Evolutionary conservation across 2,113 vertebrate genomes (phyloP).

Genomic region (Thalassarche chlororhynchos): DNA sequence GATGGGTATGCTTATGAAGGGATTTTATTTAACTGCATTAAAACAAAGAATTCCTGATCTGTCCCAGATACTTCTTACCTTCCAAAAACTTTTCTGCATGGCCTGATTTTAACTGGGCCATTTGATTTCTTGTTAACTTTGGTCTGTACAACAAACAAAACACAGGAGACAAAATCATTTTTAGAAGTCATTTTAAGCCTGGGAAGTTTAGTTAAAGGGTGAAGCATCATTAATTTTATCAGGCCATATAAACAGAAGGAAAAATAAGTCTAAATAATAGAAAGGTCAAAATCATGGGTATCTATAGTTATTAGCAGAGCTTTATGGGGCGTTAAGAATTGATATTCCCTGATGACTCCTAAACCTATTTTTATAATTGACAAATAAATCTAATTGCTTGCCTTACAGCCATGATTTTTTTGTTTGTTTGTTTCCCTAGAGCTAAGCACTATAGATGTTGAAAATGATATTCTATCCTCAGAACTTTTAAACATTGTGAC

Average conservation of each 20-base stretch:
- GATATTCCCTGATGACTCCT: background rate
- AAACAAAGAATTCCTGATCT: background rate
- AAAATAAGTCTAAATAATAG: conserved; percentile 17
- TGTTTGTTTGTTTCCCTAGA: background rate
- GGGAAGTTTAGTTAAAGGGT: background rate
- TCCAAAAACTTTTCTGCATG: background rate
- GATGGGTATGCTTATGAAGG: background rate
- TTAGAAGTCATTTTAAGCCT: background rate
- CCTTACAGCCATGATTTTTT: background rate
- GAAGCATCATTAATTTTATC: conserved; percentile 44
- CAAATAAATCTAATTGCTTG: conserved; percentile 27
- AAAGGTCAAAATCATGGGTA: conserved; percentile 11
- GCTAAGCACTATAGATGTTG: background rate
- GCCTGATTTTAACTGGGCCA: conserved; percentile 2
- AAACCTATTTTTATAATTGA: conserved; percentile 28
- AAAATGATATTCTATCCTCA: background rate
- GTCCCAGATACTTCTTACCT: background rate
- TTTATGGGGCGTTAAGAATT: conserved; percentile 32
- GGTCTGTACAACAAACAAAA: background rate
- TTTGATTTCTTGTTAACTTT: background rate
- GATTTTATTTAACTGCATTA: background rate
- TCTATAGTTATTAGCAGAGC: background rate
- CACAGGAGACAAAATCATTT: background rate
- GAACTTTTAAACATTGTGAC: background rate
- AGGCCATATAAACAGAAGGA: background rate